Conservation (phyloP, 2,888 invertebrate genomes). For the Morpho helenor region DNA sequence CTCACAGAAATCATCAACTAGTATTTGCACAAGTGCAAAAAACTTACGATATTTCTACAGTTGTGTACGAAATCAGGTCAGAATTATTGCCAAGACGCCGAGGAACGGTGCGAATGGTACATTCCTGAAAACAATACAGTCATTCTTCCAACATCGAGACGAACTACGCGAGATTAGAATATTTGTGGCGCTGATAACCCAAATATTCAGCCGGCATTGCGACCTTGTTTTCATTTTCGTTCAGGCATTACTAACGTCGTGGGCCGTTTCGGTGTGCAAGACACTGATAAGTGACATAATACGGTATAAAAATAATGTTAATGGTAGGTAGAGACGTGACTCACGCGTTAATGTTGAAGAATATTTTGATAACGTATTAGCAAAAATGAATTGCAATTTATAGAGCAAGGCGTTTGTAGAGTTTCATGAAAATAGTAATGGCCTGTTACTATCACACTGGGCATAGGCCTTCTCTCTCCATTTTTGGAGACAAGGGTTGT, state of each 20-base stretch:
- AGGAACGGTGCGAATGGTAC: too few relatives aligned
- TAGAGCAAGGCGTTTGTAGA: too few relatives aligned
- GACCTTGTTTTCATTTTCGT: constrained; percentile 75
- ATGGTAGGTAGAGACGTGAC: constrained; percentile 9
- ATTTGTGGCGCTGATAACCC: constrained; percentile 46
- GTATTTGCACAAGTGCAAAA: too few relatives aligned
- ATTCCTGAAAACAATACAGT: constrained; percentile 9
- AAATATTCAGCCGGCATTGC: constrained; percentile 64
- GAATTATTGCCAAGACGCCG: too few relatives aligned
- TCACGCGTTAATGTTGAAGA: constrained; percentile 9
- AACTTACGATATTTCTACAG: too few relatives aligned
- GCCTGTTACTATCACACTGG: too few relatives aligned
- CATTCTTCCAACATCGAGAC: constrained; percentile 15
- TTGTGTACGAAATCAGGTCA: too few relatives aligned
- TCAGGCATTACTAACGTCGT: constrained; percentile 34
- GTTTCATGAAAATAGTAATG: too few relatives aligned
- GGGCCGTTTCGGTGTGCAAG: constrained; percentile 41
- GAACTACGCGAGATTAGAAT: constrained; percentile 34
- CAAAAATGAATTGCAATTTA: too few relatives aligned
- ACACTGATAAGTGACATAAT: constrained; percentile 45
- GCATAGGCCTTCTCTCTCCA: too few relatives aligned
- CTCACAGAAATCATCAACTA: too few relatives aligned
- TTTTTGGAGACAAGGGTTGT: too few relatives aligned
- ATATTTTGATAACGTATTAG: constrained; percentile 4
- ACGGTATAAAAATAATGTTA: constrained; percentile 33